Base-by-base conservation (phyloP, 92 coral and sea anemone species). In the Parazoanthus swiftii region DNA sequence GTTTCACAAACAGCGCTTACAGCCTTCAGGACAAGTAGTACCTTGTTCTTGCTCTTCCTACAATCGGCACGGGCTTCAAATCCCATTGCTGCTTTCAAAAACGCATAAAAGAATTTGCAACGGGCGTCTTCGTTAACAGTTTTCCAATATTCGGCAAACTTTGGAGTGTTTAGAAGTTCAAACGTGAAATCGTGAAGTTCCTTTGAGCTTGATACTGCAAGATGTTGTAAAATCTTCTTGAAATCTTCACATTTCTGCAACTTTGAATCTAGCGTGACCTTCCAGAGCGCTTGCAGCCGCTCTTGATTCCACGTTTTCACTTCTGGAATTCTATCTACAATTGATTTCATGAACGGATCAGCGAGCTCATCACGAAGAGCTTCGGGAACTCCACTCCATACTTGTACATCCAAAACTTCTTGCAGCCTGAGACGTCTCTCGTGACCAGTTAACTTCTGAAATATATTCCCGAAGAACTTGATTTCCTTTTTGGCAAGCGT, bases 351-450 rank as follows among this genome's bases (percentile, higher is more conserved):
- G 80, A 92, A 92, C 2, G 86, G 88, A 77, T 21, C 86, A 6
- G 94, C 95, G 16, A 93, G 50, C 36, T 78, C 79, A 0, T 84
- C 74, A 14, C 86, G 88, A 23, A 94, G 80, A 2, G n/a, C 70
- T 21, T 79, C 67, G 10, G 98, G 98, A 33, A 89, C 89, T 20
- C 35, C 77, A 37, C 77, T 5, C 98, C 98, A 94, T 23, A 89
- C 90, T 14, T 50, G 43, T 0, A 81, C 16, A 8, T 92, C 68
- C 3, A 92, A 86, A 44, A 92, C 74, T 15, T 92, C 93, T 35
- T 90, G 93, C 50, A 85, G 89, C 58, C 76, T 46, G 3, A 26
- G 71, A 58, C 50, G 15, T 33, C 23, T 26, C 43, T 38, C 54
- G 15, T 59, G 72, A n/a, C 14, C 50, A 58, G 88, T 85, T 65